These are phyloP conservation scores for Nannobrachium achirus DNA, from an alignment of 2,113 vertebrate species.

Conservation along the genomic window DNA sequence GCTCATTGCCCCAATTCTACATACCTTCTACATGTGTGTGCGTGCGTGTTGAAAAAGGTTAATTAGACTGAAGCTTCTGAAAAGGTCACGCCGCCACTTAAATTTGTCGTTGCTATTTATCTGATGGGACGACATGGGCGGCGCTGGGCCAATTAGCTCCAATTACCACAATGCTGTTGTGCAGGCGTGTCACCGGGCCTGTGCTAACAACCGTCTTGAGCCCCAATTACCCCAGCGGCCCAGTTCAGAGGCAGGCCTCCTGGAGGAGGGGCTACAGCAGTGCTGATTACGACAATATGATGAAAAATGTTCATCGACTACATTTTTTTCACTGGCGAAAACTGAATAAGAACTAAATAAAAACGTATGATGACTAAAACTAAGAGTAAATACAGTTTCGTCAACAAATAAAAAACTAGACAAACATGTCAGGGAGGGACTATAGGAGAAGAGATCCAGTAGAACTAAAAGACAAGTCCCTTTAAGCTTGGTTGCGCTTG, in stretches of 20 bases:
- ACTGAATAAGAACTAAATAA: no score
- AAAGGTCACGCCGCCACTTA: slow-evolving; percentile 75
- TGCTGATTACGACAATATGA: no score
- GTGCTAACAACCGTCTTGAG: slow-evolving; percentile 66
- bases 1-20: slow-evolving; percentile 44
- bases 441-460: no score
- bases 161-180: slow-evolving; percentile 73
- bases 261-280: slow-evolving; percentile 47
- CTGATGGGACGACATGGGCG: slow-evolving; percentile 71
- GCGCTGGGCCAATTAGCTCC: slow-evolving; percentile 78
- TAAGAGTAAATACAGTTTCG: no score
- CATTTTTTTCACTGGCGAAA: no score
- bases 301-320: no score
- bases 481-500: no score
- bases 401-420: no score
- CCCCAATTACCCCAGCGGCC: slow-evolving; percentile 73
- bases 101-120: slow-evolving; percentile 70
- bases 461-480: no score
- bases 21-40: slow-evolving; percentile 56
- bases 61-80: slow-evolving; percentile 72
- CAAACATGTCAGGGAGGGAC: no score
- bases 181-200: slow-evolving; percentile 63
- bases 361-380: no score
- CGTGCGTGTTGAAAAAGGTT: slow-evolving; percentile 67
- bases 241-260: slow-evolving; percentile 49